Evolutionary conservation across 2,797 vertebrate species (phyloP).

Genomic region (Nothura maculosa): DNA sequence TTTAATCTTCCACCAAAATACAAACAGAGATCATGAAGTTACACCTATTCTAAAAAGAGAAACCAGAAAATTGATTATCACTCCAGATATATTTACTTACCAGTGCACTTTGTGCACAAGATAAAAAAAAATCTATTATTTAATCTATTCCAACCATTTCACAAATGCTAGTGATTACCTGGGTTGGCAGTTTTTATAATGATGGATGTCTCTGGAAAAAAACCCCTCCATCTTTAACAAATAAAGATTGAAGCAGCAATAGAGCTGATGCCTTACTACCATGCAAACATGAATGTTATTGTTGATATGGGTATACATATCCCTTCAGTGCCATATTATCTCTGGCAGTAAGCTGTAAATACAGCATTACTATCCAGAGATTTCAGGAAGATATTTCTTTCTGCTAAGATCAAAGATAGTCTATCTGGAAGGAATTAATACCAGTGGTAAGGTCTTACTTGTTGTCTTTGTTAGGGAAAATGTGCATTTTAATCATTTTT

Average conservation of each 20-base stretch:
- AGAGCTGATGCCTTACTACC: background rate
- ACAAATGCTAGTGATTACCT: background rate
- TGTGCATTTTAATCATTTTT: background rate
- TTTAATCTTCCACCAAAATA: background rate
- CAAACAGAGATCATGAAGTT: background rate
- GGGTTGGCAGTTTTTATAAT: background rate
- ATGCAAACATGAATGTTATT: background rate
- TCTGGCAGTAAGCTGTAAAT: background rate
- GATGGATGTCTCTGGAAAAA: background rate
- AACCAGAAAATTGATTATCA: background rate
- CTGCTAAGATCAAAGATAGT: background rate
- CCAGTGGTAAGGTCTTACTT: background rate
- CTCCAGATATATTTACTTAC: background rate
- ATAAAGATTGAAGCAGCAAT: background rate
- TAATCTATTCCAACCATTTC: background rate
- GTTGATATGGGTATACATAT: background rate
- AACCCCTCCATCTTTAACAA: background rate
- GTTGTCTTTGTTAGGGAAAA: background rate
- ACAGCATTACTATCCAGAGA: background rate
- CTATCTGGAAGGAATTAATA: background rate
- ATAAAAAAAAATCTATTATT: background rate
- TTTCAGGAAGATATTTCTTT: background rate
- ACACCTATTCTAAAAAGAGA: background rate
- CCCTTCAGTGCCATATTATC: background rate
- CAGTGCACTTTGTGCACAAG: fast-evolving